phyloP scores from a whole-genome alignment of 2,113 vertebrate genomes.

The Otocyon megalotis region DNA sequence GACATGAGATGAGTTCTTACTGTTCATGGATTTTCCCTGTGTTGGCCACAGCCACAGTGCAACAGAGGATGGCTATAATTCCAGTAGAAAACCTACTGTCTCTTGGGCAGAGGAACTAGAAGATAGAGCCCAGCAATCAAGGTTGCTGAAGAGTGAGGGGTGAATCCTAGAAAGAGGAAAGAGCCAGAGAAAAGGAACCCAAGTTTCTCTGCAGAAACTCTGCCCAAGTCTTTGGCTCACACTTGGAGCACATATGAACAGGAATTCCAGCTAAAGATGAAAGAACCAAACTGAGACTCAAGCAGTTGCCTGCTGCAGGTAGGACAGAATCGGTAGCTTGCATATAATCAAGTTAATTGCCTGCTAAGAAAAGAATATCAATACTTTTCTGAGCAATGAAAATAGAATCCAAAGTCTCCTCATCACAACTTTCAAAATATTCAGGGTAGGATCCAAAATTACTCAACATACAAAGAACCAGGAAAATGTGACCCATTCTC shows the following conservation, averaged over 20 bases:
- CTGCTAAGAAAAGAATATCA: not conserved
- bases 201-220: not conserved
- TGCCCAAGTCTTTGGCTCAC: not conserved
- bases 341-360: not conserved
- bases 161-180: not conserved
- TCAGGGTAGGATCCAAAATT: not conserved
- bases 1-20: not conserved
- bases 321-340: not conserved
- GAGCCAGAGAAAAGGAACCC: not conserved
- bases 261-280: not conserved
- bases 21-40: not conserved
- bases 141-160: not conserved
- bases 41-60: not conserved
- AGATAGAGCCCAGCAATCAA: not conserved
- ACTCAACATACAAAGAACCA: not conserved
- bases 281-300: not conserved
- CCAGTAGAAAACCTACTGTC: not conserved
- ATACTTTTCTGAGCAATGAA: not conserved
- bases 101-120: not conserved
- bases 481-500: not conserved
- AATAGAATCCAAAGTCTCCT: not conserved
- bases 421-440: conserved; percentile 27
- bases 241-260: not conserved
- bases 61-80: not conserved
- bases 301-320: not conserved